Evolutionary conservation across 2,888 invertebrate species (phyloP), one percentile per base, ranked within the genome.

Genomic region (Meganola albula): DNA sequence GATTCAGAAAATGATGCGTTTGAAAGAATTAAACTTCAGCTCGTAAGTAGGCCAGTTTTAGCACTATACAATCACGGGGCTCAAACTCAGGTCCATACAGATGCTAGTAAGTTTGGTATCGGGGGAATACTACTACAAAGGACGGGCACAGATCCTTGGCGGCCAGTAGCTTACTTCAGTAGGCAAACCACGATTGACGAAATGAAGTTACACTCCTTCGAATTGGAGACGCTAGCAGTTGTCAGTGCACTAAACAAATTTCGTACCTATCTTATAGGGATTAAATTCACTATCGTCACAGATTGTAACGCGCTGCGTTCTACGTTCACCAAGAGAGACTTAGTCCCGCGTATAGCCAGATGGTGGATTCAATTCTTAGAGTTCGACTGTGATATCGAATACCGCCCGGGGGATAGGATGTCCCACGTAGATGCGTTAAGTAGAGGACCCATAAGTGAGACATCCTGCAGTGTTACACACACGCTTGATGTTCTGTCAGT

Each of bases 161-260:
- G 21, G 25, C 34, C 28, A 1, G 10, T 34, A n/a, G 24, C 28
- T 1, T 34, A 24, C 24, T 34, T 34, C 10, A 34, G 34, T 24
- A 21, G 34, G 3, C 24, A 28, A 1, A 34, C 28, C 2, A 24
- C 16, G n/a, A 21, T 10, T 7, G 34, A 34, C 10, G 34, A 34
- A 28, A 8, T 20, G 7, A 3, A 10, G 6, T 24, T 28, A 10
- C 24, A 34, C 9, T 20, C 24, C 7, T 34, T 26, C n/a, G 32
- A 32, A 7, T 9, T 32, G 1, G 32, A 32, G 6, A 32, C 26
- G 1, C 8, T 32, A 1, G 28, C 34, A 3, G 34, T 34, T 1
- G 34, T 34, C 7, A 28, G 28, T 3, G 24, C 33, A 4, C 21
- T 33, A 1, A 24, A 18, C n/a, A 23, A 27, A 1, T 33, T 33